phyloP scores from a whole-genome alignment of 2,113 vertebrate species.

The Carassius auratus region DNA sequence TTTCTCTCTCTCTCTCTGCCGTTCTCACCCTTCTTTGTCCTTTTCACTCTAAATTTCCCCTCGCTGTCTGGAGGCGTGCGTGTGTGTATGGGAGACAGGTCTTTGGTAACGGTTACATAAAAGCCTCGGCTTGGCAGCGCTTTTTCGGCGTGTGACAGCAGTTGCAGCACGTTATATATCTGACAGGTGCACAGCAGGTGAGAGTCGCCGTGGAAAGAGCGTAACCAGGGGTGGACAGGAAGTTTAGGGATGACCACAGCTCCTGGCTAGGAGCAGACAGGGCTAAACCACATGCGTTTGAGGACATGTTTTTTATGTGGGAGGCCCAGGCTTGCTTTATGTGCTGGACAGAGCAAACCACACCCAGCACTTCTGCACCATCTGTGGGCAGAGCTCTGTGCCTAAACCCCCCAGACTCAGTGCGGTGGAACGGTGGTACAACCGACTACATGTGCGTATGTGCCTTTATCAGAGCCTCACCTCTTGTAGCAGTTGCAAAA shows the following conservation, averaged over 20 bases:
- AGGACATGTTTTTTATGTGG: conserved; percentile 3
- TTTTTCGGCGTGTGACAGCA: conserved; percentile 41
- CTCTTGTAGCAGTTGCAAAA: conserved; percentile 46
- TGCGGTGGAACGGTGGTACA: conserved; percentile 46
- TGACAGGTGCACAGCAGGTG: conserved; percentile 58
- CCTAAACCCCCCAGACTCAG: conserved; percentile 12
- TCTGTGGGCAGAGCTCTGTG: conserved; percentile 9
- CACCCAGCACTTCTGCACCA: conserved; percentile 10
- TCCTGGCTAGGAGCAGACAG: conserved; percentile 36
- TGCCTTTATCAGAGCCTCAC: conserved; percentile 36
- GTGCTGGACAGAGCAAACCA: conserved; percentile 38
- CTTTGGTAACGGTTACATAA: conserved; percentile 58
- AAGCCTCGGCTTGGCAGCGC: conserved; percentile 37
- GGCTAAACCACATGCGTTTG: conserved; percentile 30
- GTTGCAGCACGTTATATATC: conserved; percentile 56
- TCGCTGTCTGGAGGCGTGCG: conserved; percentile 24
- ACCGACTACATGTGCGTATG: conserved; percentile 34
- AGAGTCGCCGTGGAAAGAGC: conserved; percentile 33
- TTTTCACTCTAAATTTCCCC: conserved; percentile 35
- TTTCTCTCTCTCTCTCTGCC: background rate
- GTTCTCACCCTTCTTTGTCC: conserved; percentile 1
- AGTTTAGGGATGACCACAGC: conserved; percentile 57
- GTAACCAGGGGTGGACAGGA: conserved; percentile 49
- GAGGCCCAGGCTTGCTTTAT: conserved; percentile 37
- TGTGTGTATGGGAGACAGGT: conserved; percentile 23